Conservation (phyloP, 2,888 invertebrate species). For the Stenodera caucasica region DNA sequence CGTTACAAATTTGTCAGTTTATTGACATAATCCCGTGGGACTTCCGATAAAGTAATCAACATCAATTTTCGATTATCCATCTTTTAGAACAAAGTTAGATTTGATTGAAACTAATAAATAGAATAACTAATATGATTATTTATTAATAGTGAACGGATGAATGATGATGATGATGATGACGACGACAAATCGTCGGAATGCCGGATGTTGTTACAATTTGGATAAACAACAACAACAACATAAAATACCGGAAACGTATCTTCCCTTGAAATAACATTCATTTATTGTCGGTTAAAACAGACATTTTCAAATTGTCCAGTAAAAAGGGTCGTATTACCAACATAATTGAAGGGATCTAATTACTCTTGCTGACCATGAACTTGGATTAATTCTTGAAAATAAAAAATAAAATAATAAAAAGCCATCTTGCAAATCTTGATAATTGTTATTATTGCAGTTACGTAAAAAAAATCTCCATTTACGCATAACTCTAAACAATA, state of each 20-base stretch:
- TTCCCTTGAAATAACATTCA: background rate
- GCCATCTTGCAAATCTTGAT: background rate
- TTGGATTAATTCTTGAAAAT: background rate
- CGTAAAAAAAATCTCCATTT: too few relatives aligned
- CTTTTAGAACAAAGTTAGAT: background rate
- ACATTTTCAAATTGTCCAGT: too few relatives aligned
- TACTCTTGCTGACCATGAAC: constrained; percentile 1
- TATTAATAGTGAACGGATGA: too few relatives aligned
- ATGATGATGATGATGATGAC: background rate
- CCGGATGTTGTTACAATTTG: background rate
- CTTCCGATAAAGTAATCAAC: background rate
- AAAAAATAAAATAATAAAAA: too few relatives aligned
- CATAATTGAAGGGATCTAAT: background rate
- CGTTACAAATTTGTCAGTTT: too few relatives aligned
- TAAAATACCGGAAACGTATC: constrained; percentile 1
- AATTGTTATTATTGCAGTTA: too few relatives aligned
- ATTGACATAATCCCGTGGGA: too few relatives aligned
- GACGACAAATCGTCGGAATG: background rate
- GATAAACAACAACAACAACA: too few relatives aligned
- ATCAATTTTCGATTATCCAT: background rate
- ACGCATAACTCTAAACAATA: too few relatives aligned
- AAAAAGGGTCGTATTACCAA: background rate
- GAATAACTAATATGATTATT: background rate
- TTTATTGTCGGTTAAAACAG: background rate
- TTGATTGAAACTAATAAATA: background rate